These are phyloP conservation scores for Procambarus virginalis DNA, from an alignment of 1,140 invertebrate genomes.

Conservation along the genomic window DNA sequence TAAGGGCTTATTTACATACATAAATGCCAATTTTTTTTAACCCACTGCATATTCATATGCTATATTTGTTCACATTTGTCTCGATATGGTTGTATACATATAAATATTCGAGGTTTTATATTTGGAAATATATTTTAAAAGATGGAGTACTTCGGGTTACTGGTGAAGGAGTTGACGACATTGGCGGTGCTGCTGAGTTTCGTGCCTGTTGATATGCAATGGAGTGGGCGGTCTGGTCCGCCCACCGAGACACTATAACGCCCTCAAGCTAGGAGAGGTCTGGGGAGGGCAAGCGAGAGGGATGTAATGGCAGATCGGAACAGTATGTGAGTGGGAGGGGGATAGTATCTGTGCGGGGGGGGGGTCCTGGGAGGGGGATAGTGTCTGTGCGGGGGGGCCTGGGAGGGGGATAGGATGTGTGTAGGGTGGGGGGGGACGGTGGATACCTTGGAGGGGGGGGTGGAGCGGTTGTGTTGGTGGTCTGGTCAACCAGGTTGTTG, in stretches of 20 bases:
- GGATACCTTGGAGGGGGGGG: too few species aligned
- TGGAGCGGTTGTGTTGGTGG: too few species aligned
- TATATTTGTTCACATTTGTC: too few species aligned
- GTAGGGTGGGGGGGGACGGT: too few species aligned
- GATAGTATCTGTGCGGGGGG: background rate
- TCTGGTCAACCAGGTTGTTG: background rate
- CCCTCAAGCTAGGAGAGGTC: conserved; percentile 29
- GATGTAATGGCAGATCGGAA: background rate
- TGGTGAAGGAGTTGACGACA: background rate
- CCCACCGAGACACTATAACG: conserved; percentile 46
- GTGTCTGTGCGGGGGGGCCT: background rate
- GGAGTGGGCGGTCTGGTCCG: conserved; percentile 55
- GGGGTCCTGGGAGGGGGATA: background rate
- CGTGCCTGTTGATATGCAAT: conserved; percentile 55
- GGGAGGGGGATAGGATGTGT: background rate
- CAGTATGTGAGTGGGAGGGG: background rate
- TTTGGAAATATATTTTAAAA: background rate
- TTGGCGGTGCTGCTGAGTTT: conserved; percentile 35
- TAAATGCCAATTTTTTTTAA: background rate
- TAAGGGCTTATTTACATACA: background rate
- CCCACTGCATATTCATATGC: too few species aligned
- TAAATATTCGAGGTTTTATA: too few species aligned
- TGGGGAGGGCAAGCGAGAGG: background rate
- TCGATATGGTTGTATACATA: too few species aligned
- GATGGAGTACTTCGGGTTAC: background rate